Conservation (phyloP, 2,797 vertebrate species). For the Lophura swinhoii region DNA sequence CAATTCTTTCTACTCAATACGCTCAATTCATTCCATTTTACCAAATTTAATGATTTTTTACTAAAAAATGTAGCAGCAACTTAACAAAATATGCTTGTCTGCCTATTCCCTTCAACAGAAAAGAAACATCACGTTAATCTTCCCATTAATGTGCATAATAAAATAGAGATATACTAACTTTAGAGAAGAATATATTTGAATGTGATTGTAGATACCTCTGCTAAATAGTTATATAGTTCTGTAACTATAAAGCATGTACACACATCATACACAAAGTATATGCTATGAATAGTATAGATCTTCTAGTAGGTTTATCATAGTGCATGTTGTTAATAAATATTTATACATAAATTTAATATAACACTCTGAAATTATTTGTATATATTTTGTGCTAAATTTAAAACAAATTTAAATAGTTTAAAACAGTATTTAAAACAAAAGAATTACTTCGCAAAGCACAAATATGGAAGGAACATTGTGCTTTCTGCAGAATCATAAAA, state of each 20-base stretch:
- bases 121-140: not conserved
- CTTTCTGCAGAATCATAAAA: not conserved
- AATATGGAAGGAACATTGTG: not conserved
- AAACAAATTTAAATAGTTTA: too few species aligned
- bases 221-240: not conserved
- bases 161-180: not conserved
- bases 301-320: not conserved
- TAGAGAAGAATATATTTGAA: not conserved
- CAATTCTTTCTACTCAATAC: not conserved
- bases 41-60: not conserved
- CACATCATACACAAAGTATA: not conserved
- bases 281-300: not conserved
- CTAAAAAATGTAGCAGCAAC: not conserved
- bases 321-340: not conserved
- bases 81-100: not conserved
- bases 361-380: not conserved
- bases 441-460: not conserved
- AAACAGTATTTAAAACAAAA: not conserved
- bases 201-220: not conserved
- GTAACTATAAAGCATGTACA: not conserved
- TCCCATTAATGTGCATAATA: not conserved
- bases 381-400: not conserved
- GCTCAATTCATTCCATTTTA: not conserved
- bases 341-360: not conserved
- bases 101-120: not conserved